These are phyloP conservation scores for Heteronetta atricapilla DNA, from an alignment of 2,113 vertebrate species.

Conservation along the genomic window DNA sequence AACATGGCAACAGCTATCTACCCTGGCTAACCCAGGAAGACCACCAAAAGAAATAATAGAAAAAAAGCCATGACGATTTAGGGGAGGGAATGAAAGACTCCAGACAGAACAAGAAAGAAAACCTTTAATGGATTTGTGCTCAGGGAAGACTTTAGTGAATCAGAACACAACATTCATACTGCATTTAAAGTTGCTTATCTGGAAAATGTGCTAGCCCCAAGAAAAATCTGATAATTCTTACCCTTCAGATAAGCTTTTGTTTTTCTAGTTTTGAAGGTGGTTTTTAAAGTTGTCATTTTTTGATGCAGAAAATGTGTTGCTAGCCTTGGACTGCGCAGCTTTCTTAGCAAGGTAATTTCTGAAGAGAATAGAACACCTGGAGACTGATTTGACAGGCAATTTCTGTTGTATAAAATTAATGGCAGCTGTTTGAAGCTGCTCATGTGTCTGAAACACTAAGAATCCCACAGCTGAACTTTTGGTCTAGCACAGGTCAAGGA, in stretches of 20 bases:
- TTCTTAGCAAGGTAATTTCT: conserved; percentile 8
- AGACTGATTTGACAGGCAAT: background rate
- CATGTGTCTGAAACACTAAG: background rate
- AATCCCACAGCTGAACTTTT: background rate
- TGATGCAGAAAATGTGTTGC: background rate
- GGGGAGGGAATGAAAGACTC: background rate
- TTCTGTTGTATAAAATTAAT: conserved; percentile 26
- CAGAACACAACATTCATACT: background rate
- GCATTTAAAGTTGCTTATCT: background rate
- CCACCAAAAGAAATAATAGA: background rate
- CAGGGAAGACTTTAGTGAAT: background rate
- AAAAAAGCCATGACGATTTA: background rate
- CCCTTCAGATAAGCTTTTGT: background rate
- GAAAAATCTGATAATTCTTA: background rate
- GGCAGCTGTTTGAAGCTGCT: conserved; percentile 13
- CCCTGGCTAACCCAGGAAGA: background rate
- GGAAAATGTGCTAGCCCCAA: background rate
- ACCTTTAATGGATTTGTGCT: background rate
- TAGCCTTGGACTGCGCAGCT: background rate
- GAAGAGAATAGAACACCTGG: background rate
- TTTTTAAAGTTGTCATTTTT: background rate
- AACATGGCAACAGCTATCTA: background rate
- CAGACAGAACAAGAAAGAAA: background rate
- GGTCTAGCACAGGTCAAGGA: background rate
- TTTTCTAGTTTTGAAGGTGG: background rate